These are phyloP conservation scores for Pediacus dermestoides DNA, from an alignment of 2,888 invertebrate species.

Conservation along the genomic window DNA sequence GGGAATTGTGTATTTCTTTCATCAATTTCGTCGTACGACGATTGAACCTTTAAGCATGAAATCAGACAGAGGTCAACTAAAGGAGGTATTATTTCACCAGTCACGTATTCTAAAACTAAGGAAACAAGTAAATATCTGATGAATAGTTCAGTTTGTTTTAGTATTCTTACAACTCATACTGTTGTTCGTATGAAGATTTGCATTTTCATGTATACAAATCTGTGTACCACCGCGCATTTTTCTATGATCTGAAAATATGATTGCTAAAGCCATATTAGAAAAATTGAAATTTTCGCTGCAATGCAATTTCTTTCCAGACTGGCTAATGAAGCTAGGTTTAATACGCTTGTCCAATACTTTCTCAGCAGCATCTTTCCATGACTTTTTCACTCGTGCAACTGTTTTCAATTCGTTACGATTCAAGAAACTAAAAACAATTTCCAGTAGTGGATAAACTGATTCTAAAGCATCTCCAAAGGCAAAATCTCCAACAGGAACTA, in stretches of 20 bases:
- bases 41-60: slow-evolving; percentile 36
- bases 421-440: slow-evolving; percentile 37
- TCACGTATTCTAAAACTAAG: slow-evolving; percentile 38
- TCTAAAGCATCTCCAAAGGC: slow-evolving; percentile 35
- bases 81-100: slow-evolving; percentile 34
- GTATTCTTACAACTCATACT: slow-evolving; percentile 11
- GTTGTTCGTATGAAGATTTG: slow-evolving; percentile 16
- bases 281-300: slow-evolving; percentile 31
- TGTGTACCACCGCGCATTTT: slow-evolving; percentile 32
- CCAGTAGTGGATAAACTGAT: slow-evolving; percentile 37
- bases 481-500: too few species aligned
- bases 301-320: slow-evolving; percentile 6
- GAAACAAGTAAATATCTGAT: slow-evolving; percentile 3
- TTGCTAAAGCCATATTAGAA: slow-evolving; percentile 32
- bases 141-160: not conserved
- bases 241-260: slow-evolving; percentile 36
- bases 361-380: slow-evolving; percentile 36
- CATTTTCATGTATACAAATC: slow-evolving; percentile 34
- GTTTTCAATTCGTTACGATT: slow-evolving; percentile 33
- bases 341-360: slow-evolving; percentile 30
- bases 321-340: slow-evolving; percentile 36
- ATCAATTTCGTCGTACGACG: slow-evolving; percentile 25
- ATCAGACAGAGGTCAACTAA: slow-evolving; percentile 34
- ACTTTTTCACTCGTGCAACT: slow-evolving; percentile 31
- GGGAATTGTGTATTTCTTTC: slow-evolving; percentile 5